A percentile compares a stretch with the other conserved stretches of the same genome.
Conservation (phyloP, 2,113 vertebrate species). For the Eurystomus gularis region DNA sequence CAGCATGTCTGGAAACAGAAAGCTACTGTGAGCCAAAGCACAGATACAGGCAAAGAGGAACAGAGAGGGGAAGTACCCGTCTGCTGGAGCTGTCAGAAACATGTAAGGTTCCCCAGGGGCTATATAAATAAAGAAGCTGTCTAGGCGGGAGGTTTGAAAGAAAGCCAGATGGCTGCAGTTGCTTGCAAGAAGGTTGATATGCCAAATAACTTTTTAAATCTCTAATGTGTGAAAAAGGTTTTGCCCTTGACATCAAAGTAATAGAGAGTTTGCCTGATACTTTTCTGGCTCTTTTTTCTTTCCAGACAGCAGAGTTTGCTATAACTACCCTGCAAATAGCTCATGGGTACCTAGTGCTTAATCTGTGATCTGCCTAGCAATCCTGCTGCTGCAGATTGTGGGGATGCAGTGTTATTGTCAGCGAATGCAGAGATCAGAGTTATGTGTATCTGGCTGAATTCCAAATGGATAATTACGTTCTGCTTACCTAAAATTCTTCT, state of each 20-base stretch:
- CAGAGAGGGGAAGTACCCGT: not conserved
- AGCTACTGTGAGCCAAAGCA: conserved; percentile 19
- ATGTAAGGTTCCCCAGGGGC: not conserved
- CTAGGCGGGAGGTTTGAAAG: not conserved
- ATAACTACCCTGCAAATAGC: not conserved
- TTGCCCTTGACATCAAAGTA: not conserved
- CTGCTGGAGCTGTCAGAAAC: conserved; percentile 7
- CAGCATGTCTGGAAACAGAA: conserved; percentile 48
- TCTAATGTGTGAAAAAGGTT: conserved; percentile 8
- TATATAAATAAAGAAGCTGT: not conserved
- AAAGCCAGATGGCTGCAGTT: conserved; percentile 30
- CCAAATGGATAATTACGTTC: conserved; percentile 37
- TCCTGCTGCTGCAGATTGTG: not conserved
- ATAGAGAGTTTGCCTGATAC: not conserved
- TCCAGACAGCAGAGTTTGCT: not conserved
- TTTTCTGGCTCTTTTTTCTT: not conserved
- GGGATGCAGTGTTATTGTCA: not conserved
- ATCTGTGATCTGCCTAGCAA: not conserved
- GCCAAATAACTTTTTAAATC: conserved; percentile 19
- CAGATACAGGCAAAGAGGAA: not conserved
- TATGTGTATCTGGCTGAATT: not conserved
- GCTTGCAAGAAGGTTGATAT: not conserved
- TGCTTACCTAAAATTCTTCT: not conserved
- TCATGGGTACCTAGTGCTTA: not conserved
- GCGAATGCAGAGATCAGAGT: not conserved